phyloP scores from a whole-genome alignment of 2,113 vertebrate genomes.

The Bambusicola thoracicus region DNA sequence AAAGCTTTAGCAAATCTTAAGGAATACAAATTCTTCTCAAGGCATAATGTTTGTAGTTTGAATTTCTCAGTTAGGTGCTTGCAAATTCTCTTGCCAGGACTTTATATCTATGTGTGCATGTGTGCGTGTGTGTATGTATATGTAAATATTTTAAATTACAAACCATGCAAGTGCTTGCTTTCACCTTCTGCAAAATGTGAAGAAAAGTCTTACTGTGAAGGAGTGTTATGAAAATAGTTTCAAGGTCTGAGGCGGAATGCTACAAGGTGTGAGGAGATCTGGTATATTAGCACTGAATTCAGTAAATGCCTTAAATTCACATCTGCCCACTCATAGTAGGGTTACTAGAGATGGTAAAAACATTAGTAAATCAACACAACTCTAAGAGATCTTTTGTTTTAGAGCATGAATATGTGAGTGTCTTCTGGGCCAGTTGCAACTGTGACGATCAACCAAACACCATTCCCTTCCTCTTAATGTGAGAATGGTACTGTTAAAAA shows the following conservation, averaged over 20 bases:
- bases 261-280: neutral
- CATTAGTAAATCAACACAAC: neutral
- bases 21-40: neutral
- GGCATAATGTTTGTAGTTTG: neutral
- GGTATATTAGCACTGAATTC: neutral
- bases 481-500: neutral
- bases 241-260: neutral
- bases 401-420: neutral
- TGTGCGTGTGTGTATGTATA: neutral
- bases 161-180: neutral
- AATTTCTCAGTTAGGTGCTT: neutral
- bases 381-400: neutral
- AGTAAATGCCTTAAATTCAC: neutral
- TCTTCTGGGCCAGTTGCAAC: neutral
- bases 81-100: neutral
- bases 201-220: neutral
- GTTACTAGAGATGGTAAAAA: neutral
- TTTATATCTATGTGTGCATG: neutral
- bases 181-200: neutral
- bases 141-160: neutral
- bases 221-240: neutral
- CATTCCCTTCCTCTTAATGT: neutral
- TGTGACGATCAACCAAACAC: neutral
- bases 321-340: neutral
- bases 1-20: neutral